Base-by-base conservation (phyloP, 2,797 vertebrate species). In the Arrhamphus sclerolepis region DNA sequence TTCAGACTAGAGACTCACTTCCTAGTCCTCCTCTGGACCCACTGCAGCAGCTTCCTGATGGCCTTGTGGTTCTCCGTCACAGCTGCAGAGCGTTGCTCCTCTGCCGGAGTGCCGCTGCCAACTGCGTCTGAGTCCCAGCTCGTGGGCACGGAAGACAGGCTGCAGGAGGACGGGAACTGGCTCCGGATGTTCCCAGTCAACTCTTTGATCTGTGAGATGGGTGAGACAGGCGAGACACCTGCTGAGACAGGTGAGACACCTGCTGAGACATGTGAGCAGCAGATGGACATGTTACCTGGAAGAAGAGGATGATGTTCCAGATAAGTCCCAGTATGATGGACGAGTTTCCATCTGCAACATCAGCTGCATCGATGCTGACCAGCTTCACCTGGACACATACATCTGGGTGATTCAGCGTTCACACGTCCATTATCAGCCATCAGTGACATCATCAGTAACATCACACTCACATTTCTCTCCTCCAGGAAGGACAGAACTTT, bases 281-380 rank as follows among this genome's bases (percentile, higher is more conserved):
- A 29, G 4, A 31, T 6, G 21, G 11, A 28, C 5, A 21, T 7
- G 31, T 90, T 91, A 98, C 97, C 96, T 99, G 97, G 80, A 98
- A 97, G 89, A 98, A 98, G 61, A 99, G 93, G 72, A 99, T 99
- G 85, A 99, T 98, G 88, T 98, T 99, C 97, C 97, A 99, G 85
- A 99, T 96, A 70, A 99, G 93, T 29, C 97, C 97, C n/a, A 99
- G 94, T 52, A 99, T 92, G 81, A 99, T 91, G 41, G 97, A 98
- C 20, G 96, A 89, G 91, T 99, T 98, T 78, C 97, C 97, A 70
- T 98, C 96, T 0, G 96, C 94, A 56, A 99, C 92, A 78, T 99
- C 96, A 3, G 94, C 93, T 7, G 97, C 97, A 42, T 99, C 97
- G 0, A 99, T 99, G 77, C 97, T 98, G 72, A 98, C 96, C 74